A percentile compares a stretch with the other conserved stretches of the same genome.
phyloP scores from a whole-genome alignment of 30 jellyfish, hydroid and myxozoan species.

The Nemopilema nomurai region DNA sequence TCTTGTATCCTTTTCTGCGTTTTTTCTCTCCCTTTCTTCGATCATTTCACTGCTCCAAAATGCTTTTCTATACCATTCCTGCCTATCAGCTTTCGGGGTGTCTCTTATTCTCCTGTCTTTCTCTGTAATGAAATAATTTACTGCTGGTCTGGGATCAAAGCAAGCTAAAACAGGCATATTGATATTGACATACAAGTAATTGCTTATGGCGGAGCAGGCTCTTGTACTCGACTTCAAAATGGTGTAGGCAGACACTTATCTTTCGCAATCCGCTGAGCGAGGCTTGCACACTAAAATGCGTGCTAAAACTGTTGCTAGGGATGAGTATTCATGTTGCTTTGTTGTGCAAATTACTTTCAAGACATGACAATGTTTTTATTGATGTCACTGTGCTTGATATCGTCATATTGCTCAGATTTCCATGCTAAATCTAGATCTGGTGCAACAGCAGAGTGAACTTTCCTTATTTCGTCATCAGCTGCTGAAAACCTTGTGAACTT shows the following conservation, averaged over 20 bases:
- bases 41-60: constrained; percentile 16
- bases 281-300: neutral
- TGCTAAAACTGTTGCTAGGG: neutral
- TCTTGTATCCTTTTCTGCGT: constrained; percentile 9
- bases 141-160: constrained; percentile 35
- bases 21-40: constrained; percentile 10
- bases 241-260: constrained; percentile 30
- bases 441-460: constrained; percentile 20
- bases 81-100: constrained; percentile 17
- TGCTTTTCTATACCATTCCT: constrained; percentile 7
- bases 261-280: constrained; percentile 38
- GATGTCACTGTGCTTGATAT: neutral
- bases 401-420: constrained; percentile 1
- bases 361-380: neutral
- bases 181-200: constrained; percentile 1
- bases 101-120: constrained; percentile 6
- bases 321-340: neutral
- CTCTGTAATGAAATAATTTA: neutral
- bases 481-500: constrained; percentile 3
- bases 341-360: neutral
- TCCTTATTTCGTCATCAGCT: constrained; percentile 22
- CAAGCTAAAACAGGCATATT: constrained; percentile 23
- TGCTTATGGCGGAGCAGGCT: constrained; percentile 14
- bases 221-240: constrained; percentile 18
- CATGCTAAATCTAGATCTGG: constrained; percentile 6